Base-by-base conservation (phyloP, 1,140 invertebrate genomes). In the Drosophila kohkoa region DNA sequence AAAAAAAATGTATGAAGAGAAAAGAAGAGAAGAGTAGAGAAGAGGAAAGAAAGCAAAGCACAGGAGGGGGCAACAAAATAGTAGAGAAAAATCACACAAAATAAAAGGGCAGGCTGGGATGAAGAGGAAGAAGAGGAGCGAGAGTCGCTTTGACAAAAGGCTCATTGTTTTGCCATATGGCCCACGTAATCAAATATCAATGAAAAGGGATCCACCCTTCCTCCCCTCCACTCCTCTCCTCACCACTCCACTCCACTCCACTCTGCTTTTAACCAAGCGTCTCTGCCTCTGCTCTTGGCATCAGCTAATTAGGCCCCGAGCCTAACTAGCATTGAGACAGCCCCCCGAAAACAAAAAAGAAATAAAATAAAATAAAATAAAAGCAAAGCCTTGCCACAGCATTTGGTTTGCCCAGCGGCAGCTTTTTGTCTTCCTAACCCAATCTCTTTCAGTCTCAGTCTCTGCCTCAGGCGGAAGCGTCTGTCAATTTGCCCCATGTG, bases 181-280 rank as follows among this genome's bases (percentile, higher is more conserved):
- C 15, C 57, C 25, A 25, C 20, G 63, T 79, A 77, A 79, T 79
- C 77, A 79, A 79, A 79, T 79, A 79, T 77, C 77, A 79, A 79
- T 77, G 74, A 68, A 79, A 59, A 48, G 52, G 30, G 7, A 32
- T 32, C 28, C 10, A 57, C 20, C 11, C 10, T 13, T n/a, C 30
- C 15, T n/a, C n/a, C 11, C 35, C 8, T 16, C 10, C 13, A 16
- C 13, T 55, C 30, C 30, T 30, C 2, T 16, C 16, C 16, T 1
- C 16, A 1, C 16, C 1, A 25, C 20, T 25, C 20, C 3, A 25
- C 3, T 16, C 16, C 1, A 25, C 20, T 25, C 20, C 3, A 25
- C 3, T 25, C 20, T 15, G 0, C 11, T 25, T 15, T 63, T 51
- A 57, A 41, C 49, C 49, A 48, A 32, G 67, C 58, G 15, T 25